Percentiles rank a stretch among this genome's conserved stretches.
Conservation (phyloP, 2,113 vertebrate genomes). For the Otocyon megalotis region DNA sequence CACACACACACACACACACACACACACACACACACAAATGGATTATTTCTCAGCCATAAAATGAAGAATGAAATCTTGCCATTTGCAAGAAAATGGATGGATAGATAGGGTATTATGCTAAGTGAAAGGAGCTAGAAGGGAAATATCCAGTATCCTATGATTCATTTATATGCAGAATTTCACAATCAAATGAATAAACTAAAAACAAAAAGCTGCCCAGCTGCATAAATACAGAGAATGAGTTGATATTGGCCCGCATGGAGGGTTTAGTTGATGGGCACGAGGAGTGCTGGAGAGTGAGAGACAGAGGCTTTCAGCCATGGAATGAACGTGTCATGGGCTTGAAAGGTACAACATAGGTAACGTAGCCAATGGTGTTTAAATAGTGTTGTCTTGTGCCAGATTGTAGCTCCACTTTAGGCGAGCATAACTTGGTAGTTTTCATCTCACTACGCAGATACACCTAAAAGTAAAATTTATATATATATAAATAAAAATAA, state of each 20-base stretch:
- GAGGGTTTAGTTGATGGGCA: not conserved
- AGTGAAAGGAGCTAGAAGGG: not conserved
- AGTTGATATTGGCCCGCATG: not conserved
- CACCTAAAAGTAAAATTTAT: not conserved
- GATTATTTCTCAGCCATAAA: not conserved
- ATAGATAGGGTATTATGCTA: not conserved
- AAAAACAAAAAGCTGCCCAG: not conserved
- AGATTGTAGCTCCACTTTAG: not conserved
- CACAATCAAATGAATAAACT: not conserved
- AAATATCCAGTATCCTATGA: not conserved
- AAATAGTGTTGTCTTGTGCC: not conserved
- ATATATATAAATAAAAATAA: not conserved
- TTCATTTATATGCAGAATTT: not conserved
- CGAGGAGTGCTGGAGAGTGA: not conserved
- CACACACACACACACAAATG: not conserved
- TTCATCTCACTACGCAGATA: not conserved
- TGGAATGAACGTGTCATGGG: not conserved
- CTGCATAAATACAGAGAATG: not conserved
- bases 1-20: not conserved
- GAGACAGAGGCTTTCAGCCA: not conserved
- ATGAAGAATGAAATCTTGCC: not conserved
- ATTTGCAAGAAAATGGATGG: not conserved
- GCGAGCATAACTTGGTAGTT: not conserved
- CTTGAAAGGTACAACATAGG: not conserved
- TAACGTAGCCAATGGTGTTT: not conserved